These are phyloP conservation scores for Cheirogaleus major DNA, from an alignment of 2,797 vertebrate species.

Conservation along the genomic window DNA sequence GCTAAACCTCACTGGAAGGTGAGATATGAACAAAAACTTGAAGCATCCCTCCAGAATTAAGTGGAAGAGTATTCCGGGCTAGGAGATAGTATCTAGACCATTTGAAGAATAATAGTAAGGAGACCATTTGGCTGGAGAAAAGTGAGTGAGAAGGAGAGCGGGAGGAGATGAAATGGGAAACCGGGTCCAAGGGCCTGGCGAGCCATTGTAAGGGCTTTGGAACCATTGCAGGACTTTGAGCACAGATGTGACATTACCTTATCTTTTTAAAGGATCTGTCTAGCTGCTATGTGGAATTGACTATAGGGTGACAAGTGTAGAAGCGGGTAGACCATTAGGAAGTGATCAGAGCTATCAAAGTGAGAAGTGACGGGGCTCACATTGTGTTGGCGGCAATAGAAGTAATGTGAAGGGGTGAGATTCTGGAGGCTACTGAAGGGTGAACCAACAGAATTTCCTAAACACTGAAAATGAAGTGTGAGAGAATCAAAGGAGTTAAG, in stretches of 20 bases:
- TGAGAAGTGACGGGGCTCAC: neutral
- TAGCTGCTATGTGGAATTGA: neutral
- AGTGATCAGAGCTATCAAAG: neutral
- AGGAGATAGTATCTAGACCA: neutral
- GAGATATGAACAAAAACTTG: neutral
- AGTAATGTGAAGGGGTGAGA: neutral
- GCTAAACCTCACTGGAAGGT: neutral
- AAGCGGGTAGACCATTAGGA: neutral
- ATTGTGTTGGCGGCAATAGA: neutral
- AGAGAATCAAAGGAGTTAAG: neutral
- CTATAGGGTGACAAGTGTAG: neutral
- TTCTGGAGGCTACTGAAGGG: accelerated
- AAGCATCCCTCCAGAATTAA: neutral
- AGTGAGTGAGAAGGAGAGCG: neutral
- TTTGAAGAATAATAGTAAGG: neutral
- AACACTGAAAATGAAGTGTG: neutral
- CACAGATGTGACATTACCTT: neutral
- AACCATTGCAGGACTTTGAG: neutral
- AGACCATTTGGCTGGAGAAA: neutral
- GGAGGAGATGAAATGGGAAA: neutral
- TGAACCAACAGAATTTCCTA: neutral
- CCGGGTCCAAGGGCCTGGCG: neutral
- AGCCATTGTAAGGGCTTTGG: neutral
- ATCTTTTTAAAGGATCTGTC: neutral
- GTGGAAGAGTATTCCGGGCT: neutral